Base-by-base conservation (phyloP, 2,888 invertebrate genomes). In the Argyresthia albistria region DNA sequence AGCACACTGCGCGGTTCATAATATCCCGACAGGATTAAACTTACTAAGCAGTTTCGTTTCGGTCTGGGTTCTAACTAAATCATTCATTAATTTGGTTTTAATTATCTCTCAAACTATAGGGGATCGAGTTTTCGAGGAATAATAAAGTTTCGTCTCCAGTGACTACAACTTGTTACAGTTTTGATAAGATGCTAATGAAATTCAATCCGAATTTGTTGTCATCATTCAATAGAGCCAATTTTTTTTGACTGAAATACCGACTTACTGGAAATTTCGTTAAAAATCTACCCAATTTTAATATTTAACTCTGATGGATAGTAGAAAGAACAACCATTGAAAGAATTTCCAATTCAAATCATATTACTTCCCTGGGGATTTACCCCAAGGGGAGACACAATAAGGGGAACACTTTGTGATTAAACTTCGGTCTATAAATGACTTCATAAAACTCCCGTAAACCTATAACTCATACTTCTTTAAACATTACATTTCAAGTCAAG, bases 321-420 rank as follows among this genome's bases (percentile, higher is more conserved):
- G 6, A 25, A 25, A 25, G 25, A 25, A 25, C 25, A 25, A 25
- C 25, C 25, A 25, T 25, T 25, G 15, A 45, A 45, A 45, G 14
- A 12, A 45, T 45, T 8, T 15, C 14, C 45, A 45, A 45, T 4
- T 45, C 45, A 14, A 14, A 45, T 45, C 14, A 14, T 14, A 45
- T 2, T 45, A 45, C 12, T 55, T 57, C 60, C 25, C 25, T 25
- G 3, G 25, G 25, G 25, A 25, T 60, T 61, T 57, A 62, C 58
- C 56, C 58, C 52, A 57, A 60, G 59, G 55, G 59, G 51, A 51
- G 51, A 55, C 25, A 25, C 50, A 53, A 49, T 12, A 48, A 55
- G 57, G 61, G 60, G 60, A 54, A 56, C 57, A 63, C 60, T 61
- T 57, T 59, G 57, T 45, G 15, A 45, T 45, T 12, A 45, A 45